Evolutionary conservation across 2,888 invertebrate genomes (phyloP), one percentile per base, ranked within the genome.

Genomic region (Zelleria hepariella): DNA sequence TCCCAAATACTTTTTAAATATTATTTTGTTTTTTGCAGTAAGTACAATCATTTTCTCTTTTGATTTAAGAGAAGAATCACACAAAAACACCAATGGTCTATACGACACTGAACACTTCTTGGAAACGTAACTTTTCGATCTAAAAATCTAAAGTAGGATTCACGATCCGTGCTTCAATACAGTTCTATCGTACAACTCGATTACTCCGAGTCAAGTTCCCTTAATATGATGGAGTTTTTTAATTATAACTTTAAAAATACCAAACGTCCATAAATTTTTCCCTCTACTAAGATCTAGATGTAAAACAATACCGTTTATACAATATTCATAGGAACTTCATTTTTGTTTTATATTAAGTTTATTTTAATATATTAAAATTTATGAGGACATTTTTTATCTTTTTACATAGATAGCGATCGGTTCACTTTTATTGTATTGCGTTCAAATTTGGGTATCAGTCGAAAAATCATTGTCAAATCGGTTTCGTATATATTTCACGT

Each of bases 241-340:
- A 32, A 75, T 81, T 77, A 85, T 86, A 86, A 84, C 84, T 85
- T 87, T 86, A 86, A 58, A 86, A 85, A 84, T 86, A 79, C 87
- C 87, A 83, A 88, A 88, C 86, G 78, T 83, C 78, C 82, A 85
- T 86, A 86, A 86, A 82, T 84, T 87, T 86, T 86, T 82, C 81
- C 83, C 77, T 86, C 85, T 85, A 84, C 85, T 87, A 87, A 82
- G 85, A 86, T 82, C 88, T 87, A 87, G 87, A 86, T 85, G 87
- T 86, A 86, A 87, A 85, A 87, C 82, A 87, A 87, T 86, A 87
- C 85, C 76, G 79, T 87, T 86, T 86, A 87, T 86, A 87, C 86
- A 87, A 86, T 86, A 86, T 86, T 86, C 83, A 87, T 88, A 88
- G 88, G 88, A 87, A 88, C 88, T 88, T 87, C 85, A 86, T 87